A percentile compares a stretch with the other conserved stretches of the same genome.
phyloP scores from a whole-genome alignment of 2,888 invertebrate species.

The Plutella xylostella region DNA sequence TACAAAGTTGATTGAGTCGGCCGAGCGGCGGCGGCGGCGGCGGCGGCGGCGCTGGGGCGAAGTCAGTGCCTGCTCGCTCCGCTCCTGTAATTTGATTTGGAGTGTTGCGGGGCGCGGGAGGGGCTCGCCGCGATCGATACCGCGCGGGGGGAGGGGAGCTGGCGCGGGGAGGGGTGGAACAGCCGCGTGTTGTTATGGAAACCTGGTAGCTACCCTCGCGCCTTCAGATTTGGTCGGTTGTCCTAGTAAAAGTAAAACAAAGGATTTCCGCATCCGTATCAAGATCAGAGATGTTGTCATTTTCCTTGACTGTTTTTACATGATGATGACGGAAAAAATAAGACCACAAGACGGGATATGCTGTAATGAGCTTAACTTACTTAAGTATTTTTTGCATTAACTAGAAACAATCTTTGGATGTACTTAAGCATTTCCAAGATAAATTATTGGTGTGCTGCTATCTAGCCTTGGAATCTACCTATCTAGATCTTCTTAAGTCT shows the following conservation, averaged over 20 bases:
- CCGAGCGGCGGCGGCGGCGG: constrained; percentile 14
- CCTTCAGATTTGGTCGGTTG: constrained; percentile 62
- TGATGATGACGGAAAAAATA: no score
- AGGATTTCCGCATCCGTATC: constrained; percentile 27
- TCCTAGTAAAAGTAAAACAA: constrained; percentile 66
- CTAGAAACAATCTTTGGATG: no score
- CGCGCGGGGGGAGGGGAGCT: constrained; percentile 19
- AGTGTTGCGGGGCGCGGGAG: constrained; percentile 42
- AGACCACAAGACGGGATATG: no score
- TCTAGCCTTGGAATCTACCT: no score
- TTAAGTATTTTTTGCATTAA: no score
- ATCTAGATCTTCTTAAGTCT: no score
- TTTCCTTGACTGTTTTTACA: no score
- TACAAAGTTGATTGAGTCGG: constrained; percentile 59
- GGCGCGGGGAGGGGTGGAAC: constrained; percentile 31
- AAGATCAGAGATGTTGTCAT: not conserved
- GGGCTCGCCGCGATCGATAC: constrained; percentile 17
- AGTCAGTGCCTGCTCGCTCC: constrained; percentile 27
- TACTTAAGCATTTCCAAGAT: no score
- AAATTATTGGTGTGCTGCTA: no score
- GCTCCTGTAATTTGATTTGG: constrained; percentile 68
- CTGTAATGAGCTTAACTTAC: no score
- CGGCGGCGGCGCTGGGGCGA: constrained; percentile 17
- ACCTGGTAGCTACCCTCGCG: constrained; percentile 58
- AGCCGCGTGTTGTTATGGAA: constrained; percentile 63